Percentiles rank a stretch among this genome's conserved stretches.
These are phyloP conservation scores for Dusona sp. DNA, from an alignment of 2,888 invertebrate genomes.

Conservation along the genomic window DNA sequence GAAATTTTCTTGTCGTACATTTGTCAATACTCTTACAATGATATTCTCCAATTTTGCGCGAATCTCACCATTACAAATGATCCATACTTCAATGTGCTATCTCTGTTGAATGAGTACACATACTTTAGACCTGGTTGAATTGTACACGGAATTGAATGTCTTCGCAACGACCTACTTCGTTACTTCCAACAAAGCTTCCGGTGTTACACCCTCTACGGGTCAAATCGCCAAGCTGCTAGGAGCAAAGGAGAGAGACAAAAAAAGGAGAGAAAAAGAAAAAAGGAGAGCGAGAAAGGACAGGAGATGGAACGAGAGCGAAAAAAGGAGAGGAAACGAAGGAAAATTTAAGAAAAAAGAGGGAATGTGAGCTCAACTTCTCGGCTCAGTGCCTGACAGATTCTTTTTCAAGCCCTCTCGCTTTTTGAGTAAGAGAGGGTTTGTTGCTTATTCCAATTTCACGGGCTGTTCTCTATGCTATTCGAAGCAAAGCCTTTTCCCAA, in stretches of 20 bases:
- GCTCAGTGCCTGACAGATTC: constrained; percentile 69
- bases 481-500: constrained; percentile 47
- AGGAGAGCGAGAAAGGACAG: not conserved
- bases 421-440: constrained; percentile 45
- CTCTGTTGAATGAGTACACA: constrained; percentile 35
- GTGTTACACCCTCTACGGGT: constrained; percentile 40
- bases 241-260: not conserved
- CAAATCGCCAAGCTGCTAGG: constrained; percentile 36
- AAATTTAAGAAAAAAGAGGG: constrained; percentile 1
- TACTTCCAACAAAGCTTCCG: constrained; percentile 69
- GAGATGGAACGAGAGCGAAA: not conserved
- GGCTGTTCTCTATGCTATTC: constrained; percentile 65
- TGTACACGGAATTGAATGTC: constrained; percentile 66
- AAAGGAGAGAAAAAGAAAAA: not conserved
- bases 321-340: not conserved
- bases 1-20: constrained; percentile 12
- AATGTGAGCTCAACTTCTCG: constrained; percentile 44
- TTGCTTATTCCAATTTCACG: constrained; percentile 71
- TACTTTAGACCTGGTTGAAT: constrained; percentile 36
- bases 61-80: constrained; percentile 57
- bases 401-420: constrained; percentile 62
- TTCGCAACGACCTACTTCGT: constrained; percentile 70
- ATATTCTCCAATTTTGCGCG: constrained; percentile 63
- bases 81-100: constrained; percentile 16
- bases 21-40: constrained; percentile 35